These are phyloP conservation scores for Chanos chanos DNA, from an alignment of 2,797 vertebrate genomes.

Conservation along the genomic window DNA sequence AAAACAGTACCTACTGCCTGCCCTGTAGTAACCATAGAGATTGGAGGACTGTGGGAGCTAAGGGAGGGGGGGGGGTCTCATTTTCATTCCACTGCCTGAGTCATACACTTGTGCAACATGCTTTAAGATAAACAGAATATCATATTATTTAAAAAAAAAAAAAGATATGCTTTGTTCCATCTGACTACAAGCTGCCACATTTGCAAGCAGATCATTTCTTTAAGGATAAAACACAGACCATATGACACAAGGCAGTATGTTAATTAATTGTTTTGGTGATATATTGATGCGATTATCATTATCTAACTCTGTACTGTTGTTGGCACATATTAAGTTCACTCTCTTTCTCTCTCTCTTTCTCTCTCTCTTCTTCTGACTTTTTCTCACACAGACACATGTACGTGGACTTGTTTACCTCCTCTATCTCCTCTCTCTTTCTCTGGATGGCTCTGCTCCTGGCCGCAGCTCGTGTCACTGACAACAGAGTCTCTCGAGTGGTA, in stretches of 20 bases:
- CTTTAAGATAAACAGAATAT: conserved; percentile 36
- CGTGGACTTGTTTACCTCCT: conserved; percentile 55
- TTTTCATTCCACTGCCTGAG: conserved; percentile 52
- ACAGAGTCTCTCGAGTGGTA: conserved; percentile 51
- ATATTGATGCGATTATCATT: too few species aligned
- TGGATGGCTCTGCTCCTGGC: conserved; percentile 68
- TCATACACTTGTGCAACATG: conserved; percentile 56
- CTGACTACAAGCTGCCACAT: too few species aligned
- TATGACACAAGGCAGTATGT: too few species aligned
- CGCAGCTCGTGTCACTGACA: conserved; percentile 46
- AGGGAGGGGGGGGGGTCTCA: conserved; percentile 52
- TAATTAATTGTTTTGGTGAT: too few species aligned
- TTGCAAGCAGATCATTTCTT: too few species aligned
- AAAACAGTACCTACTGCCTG: conserved; percentile 44
- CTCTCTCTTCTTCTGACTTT: not conserved
- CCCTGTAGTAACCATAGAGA: conserved; percentile 46
- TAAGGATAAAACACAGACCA: too few species aligned
- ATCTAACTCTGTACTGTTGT: too few species aligned
- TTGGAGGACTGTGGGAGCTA: conserved; percentile 30
- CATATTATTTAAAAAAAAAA: conserved; percentile 20
- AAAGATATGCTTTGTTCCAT: conserved; percentile 19
- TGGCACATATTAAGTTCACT: not conserved
- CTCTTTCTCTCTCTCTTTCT: not conserved
- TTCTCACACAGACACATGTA: not conserved
- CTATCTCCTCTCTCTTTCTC: conserved; percentile 68